Evolutionary conservation across 1,140 invertebrate species (phyloP), one percentile per base, ranked within the genome.

Genomic region (Drosophila sp.): DNA sequence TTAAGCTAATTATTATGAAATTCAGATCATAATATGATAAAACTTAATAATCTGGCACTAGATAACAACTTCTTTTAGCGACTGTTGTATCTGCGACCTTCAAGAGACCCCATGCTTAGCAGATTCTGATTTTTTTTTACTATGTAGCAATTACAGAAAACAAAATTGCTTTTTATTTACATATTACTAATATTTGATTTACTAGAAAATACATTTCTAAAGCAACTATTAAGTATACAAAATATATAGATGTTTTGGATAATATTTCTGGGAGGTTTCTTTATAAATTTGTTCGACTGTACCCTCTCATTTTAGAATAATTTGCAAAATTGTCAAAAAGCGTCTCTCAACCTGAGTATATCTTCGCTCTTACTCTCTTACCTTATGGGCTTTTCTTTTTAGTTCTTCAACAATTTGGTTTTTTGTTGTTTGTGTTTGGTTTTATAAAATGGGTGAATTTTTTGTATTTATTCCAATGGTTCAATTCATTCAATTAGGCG

Each of bases 401-500:
- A 30, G 17, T 35, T 58, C 56, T 38, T 29, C 4, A 41, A 11
- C 38, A n/a, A 17, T n/a, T 35, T 8, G 17, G 35, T 38, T 40
- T 29, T 30, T 11, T 27, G 17, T 17, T 17, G 17, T 17, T 17
- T 17, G 17, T 17, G 17, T 17, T 17, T 17, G 0, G 17, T 17
- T 61, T 41, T 30, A n/a, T 35, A 35, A 61, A 44, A 41, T 50
- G 17, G 30, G 33, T 35, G 17, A 17, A 58, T 38, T 58, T 58
- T 10, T 4, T 56, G 7, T 2, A 5, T 25, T 57, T 57, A 32
- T 35, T 29, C 32, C 17, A 10, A 25, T 56, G 27, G 44, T 62
- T 54, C 25, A 68, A 38, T 47, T 68, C 30, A 54, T 55, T 55
- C 50, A 55, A 62, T 68, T 68, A 33, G 44, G n/a, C 44, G 41